Evolutionary conservation across 2,888 invertebrate species (phyloP).

Genomic region (Mantis religiosa): DNA sequence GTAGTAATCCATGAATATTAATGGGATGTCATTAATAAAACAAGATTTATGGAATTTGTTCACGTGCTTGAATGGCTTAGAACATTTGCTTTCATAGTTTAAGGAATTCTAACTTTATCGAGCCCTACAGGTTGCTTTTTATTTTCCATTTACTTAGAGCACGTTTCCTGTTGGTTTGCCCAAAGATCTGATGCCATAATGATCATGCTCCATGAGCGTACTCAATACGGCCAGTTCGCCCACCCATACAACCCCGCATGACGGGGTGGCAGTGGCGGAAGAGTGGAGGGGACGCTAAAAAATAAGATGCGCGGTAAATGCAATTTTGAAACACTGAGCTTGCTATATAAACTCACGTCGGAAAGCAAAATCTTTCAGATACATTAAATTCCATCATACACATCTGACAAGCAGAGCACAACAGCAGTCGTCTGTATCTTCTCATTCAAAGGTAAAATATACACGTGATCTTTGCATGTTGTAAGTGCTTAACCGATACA

Average conservation of each 20-base stretch:
- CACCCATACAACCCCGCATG: neutral
- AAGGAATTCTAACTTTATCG: too few relatives aligned
- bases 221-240: neutral
- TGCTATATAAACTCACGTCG: neutral
- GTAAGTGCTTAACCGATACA: neutral
- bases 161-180: neutral
- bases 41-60: too few relatives aligned
- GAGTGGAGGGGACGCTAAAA: neutral
- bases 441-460: neutral
- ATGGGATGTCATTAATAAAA: too few relatives aligned
- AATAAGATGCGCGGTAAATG: slow-evolving; percentile 20
- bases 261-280: neutral
- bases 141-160: too few relatives aligned
- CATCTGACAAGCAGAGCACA: neutral
- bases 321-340: slow-evolving; percentile 1
- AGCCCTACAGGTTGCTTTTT: too few relatives aligned
- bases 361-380: neutral
- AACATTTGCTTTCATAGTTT: too few relatives aligned
- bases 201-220: neutral
- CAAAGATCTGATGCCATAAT: neutral
- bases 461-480: neutral
- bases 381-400: neutral
- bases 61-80: too few relatives aligned
- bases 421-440: neutral
- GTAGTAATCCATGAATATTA: too few relatives aligned